Conservation (phyloP, 2,797 vertebrate genomes). For the Synaphobranchus kaupii region DNA sequence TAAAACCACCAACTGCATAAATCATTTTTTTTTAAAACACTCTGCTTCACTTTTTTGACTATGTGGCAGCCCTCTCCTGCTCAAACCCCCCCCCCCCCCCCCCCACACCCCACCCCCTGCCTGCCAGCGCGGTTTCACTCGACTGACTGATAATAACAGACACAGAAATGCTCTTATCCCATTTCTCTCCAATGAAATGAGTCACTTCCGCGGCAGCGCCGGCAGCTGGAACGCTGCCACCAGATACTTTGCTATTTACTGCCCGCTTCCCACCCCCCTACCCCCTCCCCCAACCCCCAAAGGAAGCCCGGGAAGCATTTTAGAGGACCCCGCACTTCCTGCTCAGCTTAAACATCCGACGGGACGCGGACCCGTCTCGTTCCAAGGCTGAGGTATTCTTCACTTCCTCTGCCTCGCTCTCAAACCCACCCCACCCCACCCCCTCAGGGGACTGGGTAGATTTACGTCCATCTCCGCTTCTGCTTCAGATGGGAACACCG, state of each 20-base stretch:
- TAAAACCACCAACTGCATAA: slow-evolving; percentile 58
- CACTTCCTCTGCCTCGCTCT: slow-evolving; percentile 52
- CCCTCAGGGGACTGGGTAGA: slow-evolving; percentile 56
- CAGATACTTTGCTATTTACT: slow-evolving; percentile 81
- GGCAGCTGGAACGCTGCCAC: slow-evolving; percentile 74
- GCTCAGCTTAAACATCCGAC: slow-evolving; percentile 72
- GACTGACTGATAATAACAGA: slow-evolving; percentile 84
- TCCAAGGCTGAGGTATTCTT: slow-evolving; percentile 57
- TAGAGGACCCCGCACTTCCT: slow-evolving; percentile 68
- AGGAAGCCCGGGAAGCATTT: slow-evolving; percentile 67
- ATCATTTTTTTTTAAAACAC: slow-evolving; percentile 36
- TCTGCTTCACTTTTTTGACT: slow-evolving; percentile 61
- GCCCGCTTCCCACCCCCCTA: slow-evolving; percentile 62
- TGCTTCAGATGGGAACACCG: slow-evolving; percentile 38
- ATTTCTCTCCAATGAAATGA: slow-evolving; percentile 69
- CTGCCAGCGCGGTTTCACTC: slow-evolving; percentile 78
- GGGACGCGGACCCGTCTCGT: slow-evolving; percentile 69
- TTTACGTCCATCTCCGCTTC: slow-evolving; percentile 31
- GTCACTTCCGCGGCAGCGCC: slow-evolving; percentile 73
- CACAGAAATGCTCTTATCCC: slow-evolving; percentile 74
- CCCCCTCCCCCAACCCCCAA: slow-evolving; percentile 51
- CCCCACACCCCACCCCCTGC: slow-evolving; percentile 54
- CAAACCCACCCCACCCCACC: slow-evolving; percentile 54
- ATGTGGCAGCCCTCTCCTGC: slow-evolving; percentile 44
- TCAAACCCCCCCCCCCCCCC: slow-evolving; percentile 38